Percentiles rank a stretch among this genome's conserved stretches.
phyloP scores from a whole-genome alignment of 2,797 vertebrate genomes.

The Apogon talboti region DNA sequence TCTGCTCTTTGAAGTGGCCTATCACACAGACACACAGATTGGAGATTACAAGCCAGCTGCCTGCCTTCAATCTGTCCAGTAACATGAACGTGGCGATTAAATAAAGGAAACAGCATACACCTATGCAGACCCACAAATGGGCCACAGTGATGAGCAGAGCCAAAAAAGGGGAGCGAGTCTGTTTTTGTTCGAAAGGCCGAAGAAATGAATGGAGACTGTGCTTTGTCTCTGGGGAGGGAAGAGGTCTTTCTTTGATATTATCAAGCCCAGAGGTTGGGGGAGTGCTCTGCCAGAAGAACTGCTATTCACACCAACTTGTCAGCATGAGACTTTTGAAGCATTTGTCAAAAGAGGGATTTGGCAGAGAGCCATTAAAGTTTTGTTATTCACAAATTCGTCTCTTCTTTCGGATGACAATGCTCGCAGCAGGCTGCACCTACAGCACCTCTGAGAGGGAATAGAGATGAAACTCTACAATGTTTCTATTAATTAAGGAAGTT shows the following conservation, averaged over 20 bases:
- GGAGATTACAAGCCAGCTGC: conserved; percentile 68
- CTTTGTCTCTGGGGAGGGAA: conserved; percentile 70
- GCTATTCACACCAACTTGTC: conserved; percentile 79
- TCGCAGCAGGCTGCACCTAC: conserved; percentile 52
- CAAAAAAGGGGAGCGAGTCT: conserved; percentile 51
- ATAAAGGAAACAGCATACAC: conserved; percentile 64
- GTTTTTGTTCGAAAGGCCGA: conserved; percentile 61
- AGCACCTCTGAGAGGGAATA: conserved; percentile 28
- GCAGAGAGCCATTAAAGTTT: conserved; percentile 73
- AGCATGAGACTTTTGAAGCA: conserved; percentile 77
- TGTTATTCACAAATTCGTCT: conserved; percentile 77
- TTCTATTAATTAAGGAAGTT: conserved; percentile 44
- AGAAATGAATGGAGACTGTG: conserved; percentile 69
- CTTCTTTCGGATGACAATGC: conserved; percentile 61
- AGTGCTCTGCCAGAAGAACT: conserved; percentile 59
- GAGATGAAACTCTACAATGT: conserved; percentile 43
- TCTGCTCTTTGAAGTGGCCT: conserved; percentile 77
- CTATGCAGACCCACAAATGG: conserved; percentile 50
- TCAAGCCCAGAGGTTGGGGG: conserved; percentile 60
- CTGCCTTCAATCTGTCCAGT: conserved; percentile 63
- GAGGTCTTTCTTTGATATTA: conserved; percentile 77
- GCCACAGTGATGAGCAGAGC: conserved; percentile 43
- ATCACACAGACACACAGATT: conserved; percentile 71
- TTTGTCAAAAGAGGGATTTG: conserved; percentile 80
- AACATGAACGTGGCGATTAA: conserved; percentile 55